phyloP scores from a whole-genome alignment of 2,797 vertebrate species.

The Sebastes dallii region DNA sequence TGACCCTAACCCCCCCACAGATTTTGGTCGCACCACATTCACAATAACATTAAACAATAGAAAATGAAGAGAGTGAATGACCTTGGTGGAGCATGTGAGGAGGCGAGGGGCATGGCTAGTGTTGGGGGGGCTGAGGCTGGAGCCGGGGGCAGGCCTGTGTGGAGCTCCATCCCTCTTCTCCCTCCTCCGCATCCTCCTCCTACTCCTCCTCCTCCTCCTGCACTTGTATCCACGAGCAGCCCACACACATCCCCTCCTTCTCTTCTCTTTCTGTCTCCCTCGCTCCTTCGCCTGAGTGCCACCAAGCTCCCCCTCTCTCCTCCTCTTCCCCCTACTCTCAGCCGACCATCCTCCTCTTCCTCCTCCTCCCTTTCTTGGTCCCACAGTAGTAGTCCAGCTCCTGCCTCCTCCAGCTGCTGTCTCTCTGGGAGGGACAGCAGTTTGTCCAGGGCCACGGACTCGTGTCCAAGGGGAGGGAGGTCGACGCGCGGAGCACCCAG shows the following conservation, averaged over 20 bases:
- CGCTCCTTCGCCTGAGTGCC: background rate
- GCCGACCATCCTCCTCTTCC: slow-evolving; percentile 27
- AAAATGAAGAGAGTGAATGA: background rate
- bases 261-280: slow-evolving; percentile 8
- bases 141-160: background rate
- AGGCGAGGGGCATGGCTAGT: background rate
- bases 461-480: slow-evolving; percentile 74
- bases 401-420: slow-evolving; percentile 45
- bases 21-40: too few relatives aligned
- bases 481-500: slow-evolving; percentile 58
- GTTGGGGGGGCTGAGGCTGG: slow-evolving; percentile 21
- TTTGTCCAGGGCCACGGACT: slow-evolving; percentile 85
- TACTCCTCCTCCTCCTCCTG: background rate
- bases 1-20: too few relatives aligned
- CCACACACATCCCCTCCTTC: background rate
- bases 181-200: background rate
- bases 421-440: slow-evolving; percentile 79
- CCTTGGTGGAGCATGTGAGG: slow-evolving; percentile 17
- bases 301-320: background rate
- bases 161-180: background rate
- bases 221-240: background rate
- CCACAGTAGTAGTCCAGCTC: slow-evolving; percentile 43
- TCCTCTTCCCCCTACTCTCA: background rate
- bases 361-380: slow-evolving; percentile 58
- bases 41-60: background rate